Evolutionary conservation across 2,797 vertebrate species (phyloP), one percentile per base, ranked within the genome.

Genomic region (Ceyx erithaca): DNA sequence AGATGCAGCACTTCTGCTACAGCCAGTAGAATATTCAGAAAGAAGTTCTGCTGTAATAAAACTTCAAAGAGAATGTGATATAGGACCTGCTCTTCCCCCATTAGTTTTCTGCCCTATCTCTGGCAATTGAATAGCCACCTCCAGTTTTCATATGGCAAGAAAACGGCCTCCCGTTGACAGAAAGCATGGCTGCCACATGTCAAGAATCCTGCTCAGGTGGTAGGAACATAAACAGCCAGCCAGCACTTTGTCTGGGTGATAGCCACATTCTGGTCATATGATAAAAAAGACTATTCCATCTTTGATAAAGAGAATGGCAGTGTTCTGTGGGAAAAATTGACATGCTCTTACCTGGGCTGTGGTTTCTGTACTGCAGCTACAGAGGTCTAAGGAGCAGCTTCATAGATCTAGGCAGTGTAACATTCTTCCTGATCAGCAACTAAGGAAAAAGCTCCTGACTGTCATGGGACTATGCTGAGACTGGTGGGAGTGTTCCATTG

Each of bases 41-140:
- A 91, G 81, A 95, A 91, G 70, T 54, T 87, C 82, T 92, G 77
- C 73, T 81, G 40, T 79, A 89, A 87, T 92, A 92, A 92, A 95
- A 85, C 89, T 93, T 95, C 82, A 89, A 92, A 96, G 89, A 87
- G 91, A 68, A 76, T 83, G 55, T 1, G 0, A 51, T 22, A 0
- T 25, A 68, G 67, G 73, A 87, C 82, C 40, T 79, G 31, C 48
- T 92, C 67, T 94, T 92, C 75, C 49, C 55, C 37, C 1, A 0
- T 54, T 70, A 30, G 45, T 68, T 89, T 90, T 92, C 66, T 85
- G 52, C 69, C 33, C 59, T 63, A 0, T 63, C 70, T 77, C 70
- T 92, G 83, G 67, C 82, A 81, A 73, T 48, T 66, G 83, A 88
- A 52, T 37, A 81, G 80, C 72, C 25, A 17, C 45, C 77, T 67